A percentile compares a stretch with the other conserved stretches of the same genome.
Conservation (phyloP, 2,113 vertebrate genomes). For the Ailurus styani region DNA sequence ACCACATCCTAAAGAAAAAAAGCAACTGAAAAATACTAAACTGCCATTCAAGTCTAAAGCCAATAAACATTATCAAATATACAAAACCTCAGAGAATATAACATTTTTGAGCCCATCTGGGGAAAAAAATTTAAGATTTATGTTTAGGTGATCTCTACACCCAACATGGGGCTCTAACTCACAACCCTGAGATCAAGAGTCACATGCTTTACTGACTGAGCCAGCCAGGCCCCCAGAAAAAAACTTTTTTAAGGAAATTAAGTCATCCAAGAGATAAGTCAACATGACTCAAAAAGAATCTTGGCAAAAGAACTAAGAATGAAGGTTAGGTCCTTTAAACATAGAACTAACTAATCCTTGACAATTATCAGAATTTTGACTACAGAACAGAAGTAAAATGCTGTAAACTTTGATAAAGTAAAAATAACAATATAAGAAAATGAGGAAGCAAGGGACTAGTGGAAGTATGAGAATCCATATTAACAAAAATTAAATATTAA, state of each 20-base stretch:
- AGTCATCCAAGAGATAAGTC: background rate
- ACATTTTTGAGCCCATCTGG: background rate
- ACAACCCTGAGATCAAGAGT: background rate
- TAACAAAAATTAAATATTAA: background rate
- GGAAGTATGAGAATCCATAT: background rate
- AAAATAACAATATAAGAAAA: background rate
- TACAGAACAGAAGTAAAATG: background rate
- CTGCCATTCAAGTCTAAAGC: background rate
- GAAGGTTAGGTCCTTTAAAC: background rate
- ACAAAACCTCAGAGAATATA: background rate
- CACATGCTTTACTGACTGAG: background rate
- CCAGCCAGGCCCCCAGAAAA: background rate
- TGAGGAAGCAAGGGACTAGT: background rate
- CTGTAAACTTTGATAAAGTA: background rate
- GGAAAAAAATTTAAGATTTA: background rate
- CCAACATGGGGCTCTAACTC: background rate
- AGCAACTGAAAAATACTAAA: background rate
- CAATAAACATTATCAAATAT: background rate
- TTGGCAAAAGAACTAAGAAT: background rate
- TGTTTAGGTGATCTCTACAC: background rate
- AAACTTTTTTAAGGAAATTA: background rate
- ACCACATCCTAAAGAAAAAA: background rate
- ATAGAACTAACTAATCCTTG: background rate
- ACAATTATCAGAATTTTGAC: background rate
- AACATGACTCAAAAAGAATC: background rate